Percentiles rank a stretch among this genome's conserved stretches.
Evolutionary conservation across 2,888 invertebrate species (phyloP).

Genomic region (Zonitis immaculata): DNA sequence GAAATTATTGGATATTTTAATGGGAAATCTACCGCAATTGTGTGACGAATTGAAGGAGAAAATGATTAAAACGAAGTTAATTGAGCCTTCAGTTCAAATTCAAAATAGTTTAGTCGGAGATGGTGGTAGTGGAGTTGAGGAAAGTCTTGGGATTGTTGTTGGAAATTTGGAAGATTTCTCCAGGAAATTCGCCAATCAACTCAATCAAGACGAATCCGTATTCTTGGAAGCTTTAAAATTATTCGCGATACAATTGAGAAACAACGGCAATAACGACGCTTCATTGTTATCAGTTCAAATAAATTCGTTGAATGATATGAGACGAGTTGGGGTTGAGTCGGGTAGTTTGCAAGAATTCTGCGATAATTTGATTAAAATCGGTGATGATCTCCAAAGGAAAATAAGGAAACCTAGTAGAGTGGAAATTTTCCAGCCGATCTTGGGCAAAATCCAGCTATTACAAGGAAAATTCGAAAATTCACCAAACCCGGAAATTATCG

Average conservation of each 20-base stretch:
- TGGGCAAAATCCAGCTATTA: not conserved
- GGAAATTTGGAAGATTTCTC: not conserved
- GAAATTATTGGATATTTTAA: slow-evolving; percentile 28
- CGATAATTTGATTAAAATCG: not conserved
- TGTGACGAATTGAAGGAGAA: slow-evolving; percentile 28
- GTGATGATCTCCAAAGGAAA: not conserved
- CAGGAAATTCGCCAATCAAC: not conserved
- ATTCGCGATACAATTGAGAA: slow-evolving; percentile 7
- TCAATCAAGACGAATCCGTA: slow-evolving; percentile 7
- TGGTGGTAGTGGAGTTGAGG: not conserved
- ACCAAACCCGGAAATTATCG: not conserved
- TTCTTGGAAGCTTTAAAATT: slow-evolving; percentile 7
- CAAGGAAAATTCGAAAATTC: not conserved
- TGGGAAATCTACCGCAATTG: slow-evolving; percentile 31
- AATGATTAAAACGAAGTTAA: slow-evolving; percentile 13
- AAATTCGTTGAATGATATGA: not conserved
- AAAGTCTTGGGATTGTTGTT: not conserved
- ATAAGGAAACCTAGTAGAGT: not conserved
- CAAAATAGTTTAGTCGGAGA: not conserved
- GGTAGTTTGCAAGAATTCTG: not conserved
- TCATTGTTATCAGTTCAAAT: slow-evolving; percentile 1
- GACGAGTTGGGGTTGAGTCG: not conserved
- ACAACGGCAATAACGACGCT: not conserved
- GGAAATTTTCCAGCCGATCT: not conserved
- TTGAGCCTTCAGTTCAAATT: not conserved